Conservation (phyloP, 2,888 invertebrate species). For the Sthenelais limicola region DNA sequence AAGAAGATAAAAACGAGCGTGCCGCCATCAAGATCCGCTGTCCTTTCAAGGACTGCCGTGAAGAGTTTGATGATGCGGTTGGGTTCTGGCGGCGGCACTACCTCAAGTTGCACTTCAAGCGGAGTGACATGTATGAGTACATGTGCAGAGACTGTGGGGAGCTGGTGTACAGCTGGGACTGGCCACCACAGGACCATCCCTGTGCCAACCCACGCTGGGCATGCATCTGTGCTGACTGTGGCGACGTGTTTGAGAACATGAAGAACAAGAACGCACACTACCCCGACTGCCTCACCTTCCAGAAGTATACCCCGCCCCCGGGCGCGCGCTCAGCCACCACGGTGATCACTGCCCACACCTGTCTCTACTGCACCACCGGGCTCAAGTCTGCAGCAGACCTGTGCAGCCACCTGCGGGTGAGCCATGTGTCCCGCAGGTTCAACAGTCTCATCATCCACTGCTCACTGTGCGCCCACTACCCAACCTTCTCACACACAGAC, state of each 20-base stretch:
- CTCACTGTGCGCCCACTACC: conserved; percentile 7
- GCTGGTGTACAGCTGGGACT: conserved; percentile 28
- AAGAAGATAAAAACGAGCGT: conserved; percentile 7
- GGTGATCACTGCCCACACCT: conserved; percentile 14
- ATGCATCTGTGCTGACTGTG: conserved; percentile 24
- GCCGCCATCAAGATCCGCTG: neutral
- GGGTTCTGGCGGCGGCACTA: conserved; percentile 29
- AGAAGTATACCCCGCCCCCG: conserved; percentile 20
- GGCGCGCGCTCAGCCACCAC: conserved; percentile 11
- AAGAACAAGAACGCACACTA: conserved; percentile 13
- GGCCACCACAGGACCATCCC: conserved; percentile 21
- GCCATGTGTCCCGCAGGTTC: conserved; percentile 23
- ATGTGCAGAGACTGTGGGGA: conserved; percentile 31
- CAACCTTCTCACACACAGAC: conserved; percentile 12
- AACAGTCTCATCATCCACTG: conserved; percentile 16
- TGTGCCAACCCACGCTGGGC: conserved; percentile 22
- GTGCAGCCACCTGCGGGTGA: conserved; percentile 17
- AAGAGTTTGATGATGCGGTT: conserved; percentile 10
- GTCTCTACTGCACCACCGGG: conserved; percentile 25
- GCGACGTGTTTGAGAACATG: conserved; percentile 30
- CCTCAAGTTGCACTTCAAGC: conserved; percentile 25
- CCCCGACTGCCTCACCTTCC: conserved; percentile 35
- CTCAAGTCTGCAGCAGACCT: conserved; percentile 14
- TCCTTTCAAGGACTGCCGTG: conserved; percentile 20
- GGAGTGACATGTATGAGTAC: conserved; percentile 29